These are phyloP conservation scores for Etheostoma perlongum DNA, from an alignment of 2,797 vertebrate species.

Conservation along the genomic window DNA sequence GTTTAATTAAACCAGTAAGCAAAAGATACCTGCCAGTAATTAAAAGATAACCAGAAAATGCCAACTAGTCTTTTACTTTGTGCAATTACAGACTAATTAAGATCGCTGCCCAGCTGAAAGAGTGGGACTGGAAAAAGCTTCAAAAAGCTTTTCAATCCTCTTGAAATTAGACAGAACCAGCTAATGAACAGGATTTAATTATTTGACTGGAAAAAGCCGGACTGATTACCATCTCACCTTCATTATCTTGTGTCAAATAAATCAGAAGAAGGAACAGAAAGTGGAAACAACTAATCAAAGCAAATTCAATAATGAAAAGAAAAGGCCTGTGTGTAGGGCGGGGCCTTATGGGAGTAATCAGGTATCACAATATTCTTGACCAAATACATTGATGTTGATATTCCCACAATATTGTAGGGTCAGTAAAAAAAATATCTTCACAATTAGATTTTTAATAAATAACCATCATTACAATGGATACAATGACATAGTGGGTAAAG, in stretches of 20 bases:
- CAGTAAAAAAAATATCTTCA: too few species aligned
- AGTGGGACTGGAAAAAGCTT: neutral
- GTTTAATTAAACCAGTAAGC: slow-evolving; percentile 52
- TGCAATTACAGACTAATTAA: slow-evolving; percentile 54
- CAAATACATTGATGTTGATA: too few species aligned
- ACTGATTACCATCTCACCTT: neutral
- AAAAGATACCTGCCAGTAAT: slow-evolving; percentile 46
- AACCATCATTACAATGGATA: too few species aligned
- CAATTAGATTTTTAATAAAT: too few species aligned
- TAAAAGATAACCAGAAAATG: slow-evolving; percentile 70
- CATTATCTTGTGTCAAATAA: slow-evolving; percentile 10
- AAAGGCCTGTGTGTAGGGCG: too few species aligned
- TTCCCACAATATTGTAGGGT: too few species aligned
- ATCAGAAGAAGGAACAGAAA: neutral
- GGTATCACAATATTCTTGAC: too few species aligned
- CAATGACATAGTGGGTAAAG: too few species aligned
- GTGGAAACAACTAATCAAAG: slow-evolving; percentile 2
- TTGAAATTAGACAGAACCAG: neutral
- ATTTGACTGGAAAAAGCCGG: slow-evolving; percentile 1
- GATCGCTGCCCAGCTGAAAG: slow-evolving; percentile 20
- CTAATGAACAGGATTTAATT: slow-evolving; percentile 45
- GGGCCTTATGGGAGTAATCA: too few species aligned
- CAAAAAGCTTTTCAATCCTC: slow-evolving; percentile 10
- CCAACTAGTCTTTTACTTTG: slow-evolving; percentile 14
- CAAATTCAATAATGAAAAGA: too few species aligned